phyloP scores from a whole-genome alignment of 2,113 vertebrate species.

The Nothobranchius furzeri region DNA sequence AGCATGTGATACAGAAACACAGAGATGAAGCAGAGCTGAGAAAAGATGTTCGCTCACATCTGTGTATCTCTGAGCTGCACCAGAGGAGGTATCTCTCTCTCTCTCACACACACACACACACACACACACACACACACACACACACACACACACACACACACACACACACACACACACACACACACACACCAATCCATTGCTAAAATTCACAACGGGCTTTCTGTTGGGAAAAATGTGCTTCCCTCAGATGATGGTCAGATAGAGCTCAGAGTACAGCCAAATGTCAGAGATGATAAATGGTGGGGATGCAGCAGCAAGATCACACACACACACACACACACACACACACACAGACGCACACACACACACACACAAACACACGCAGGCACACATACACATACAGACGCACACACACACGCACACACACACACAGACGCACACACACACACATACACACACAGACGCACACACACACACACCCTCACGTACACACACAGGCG shows the following conservation, averaged over 20 bases:
- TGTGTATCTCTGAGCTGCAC: conserved; percentile 61
- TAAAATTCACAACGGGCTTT: conserved; percentile 81
- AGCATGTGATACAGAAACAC: conserved; percentile 7
- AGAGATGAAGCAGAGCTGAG: conserved; percentile 29
- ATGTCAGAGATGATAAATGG: conserved; percentile 84
- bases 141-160: no score
- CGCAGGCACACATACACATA: no score
- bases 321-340: conserved; percentile 51
- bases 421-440: no score
- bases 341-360: conserved; percentile 22
- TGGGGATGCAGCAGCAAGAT: conserved; percentile 74
- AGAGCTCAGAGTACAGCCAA: conserved; percentile 76
- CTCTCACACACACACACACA: conserved; percentile 12
- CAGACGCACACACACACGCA: no score
- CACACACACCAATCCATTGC: conserved; percentile 34
- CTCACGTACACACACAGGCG: no score
- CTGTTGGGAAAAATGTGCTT: conserved; percentile 83
- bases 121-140: conserved; percentile 13
- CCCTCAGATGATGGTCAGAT: conserved; percentile 82
- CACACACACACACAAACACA: conserved; percentile 11
- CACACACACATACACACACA: no score
- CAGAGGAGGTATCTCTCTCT: conserved; percentile 68
- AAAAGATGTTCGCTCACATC: conserved; percentile 69
- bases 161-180: no score
- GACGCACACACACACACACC: no score